Evolutionary conservation across 2,797 vertebrate genomes (phyloP), one percentile per base, ranked within the genome.

Genomic region (Pantherophis alleghaniensis): DNA sequence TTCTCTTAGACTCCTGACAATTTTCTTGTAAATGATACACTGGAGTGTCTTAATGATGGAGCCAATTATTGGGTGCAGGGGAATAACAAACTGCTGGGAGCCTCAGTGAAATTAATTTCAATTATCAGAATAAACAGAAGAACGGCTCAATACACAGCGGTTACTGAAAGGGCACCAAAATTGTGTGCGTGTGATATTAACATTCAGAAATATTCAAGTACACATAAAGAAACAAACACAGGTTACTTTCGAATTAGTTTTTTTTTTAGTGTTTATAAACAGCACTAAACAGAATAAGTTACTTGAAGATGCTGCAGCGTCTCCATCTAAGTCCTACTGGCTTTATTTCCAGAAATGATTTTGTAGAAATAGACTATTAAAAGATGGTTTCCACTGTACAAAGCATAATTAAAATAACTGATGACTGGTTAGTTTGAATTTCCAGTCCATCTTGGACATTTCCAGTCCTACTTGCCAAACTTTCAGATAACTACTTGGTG

Each of bases 21-120:
- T 0, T 0, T 90, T 63, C 0, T 0, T 91, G 37, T 69, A 53
- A 57, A 59, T 86, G 32, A n/a, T 86, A 22, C 18, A 18, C 94
- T 90, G 55, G 32, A 92, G 90, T 69, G 88, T 90, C 18, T 94
- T 94, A 92, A n/a, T 0, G 1, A 90, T 90, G 74, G 74, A 86
- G 91, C 89, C 37, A 42, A 42, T 83, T 13, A 32, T 2, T 56
- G 90, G 87, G 22, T 74, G 37, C 11, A 83, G 18, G 4, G 57
- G 32, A 66, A 59, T 92, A 83, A 90, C 89, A 88, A 63, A 24
- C 32, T 37, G 24, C 47, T 60, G 28, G 42, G 86, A 53, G 16
- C 32, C 89, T 92, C 61, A 55, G 88, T 26, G 88, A 83, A 3
- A 91, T 66, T 83, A 91, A 91, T 47, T 66, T 91, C 37, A 90